Conservation (phyloP, 2,888 invertebrate genomes). For the Hylaea fasciaria region DNA sequence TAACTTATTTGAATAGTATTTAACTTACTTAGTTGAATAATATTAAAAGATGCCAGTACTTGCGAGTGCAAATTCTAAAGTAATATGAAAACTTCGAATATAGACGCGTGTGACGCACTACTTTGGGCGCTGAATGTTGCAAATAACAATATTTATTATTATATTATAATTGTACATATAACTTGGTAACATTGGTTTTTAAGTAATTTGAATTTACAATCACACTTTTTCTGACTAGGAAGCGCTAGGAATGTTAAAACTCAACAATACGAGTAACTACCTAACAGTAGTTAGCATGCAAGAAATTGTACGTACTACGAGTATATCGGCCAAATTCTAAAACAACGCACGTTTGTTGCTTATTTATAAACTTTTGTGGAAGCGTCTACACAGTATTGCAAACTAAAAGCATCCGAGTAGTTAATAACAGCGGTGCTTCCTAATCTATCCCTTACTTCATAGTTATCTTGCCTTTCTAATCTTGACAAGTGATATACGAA, state of each 20-base stretch:
- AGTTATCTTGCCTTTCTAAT: slow-evolving; percentile 10
- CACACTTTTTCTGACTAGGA: no score
- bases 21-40: background rate
- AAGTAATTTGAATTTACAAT: no score
- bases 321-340: background rate
- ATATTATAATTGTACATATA: no score
- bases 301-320: no score
- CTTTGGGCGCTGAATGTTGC: background rate
- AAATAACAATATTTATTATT: background rate
- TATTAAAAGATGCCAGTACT: slow-evolving; percentile 11
- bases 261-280: no score
- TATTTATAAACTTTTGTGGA: background rate
- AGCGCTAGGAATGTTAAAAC: no score
- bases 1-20: slow-evolving; percentile 19
- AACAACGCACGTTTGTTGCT: background rate
- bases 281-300: no score
- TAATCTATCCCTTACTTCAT: no score
- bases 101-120: slow-evolving; percentile 19
- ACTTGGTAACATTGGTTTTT: no score
- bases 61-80: slow-evolving; percentile 17
- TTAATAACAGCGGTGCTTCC: no score
- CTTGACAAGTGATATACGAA: slow-evolving; percentile 11
- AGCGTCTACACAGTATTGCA: no score
- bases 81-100: background rate
- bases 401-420: no score